A percentile compares a stretch with the other conserved stretches of the same genome.
Conservation (phyloP, 1,140 invertebrate species). For the Parapsyche elsis region DNA sequence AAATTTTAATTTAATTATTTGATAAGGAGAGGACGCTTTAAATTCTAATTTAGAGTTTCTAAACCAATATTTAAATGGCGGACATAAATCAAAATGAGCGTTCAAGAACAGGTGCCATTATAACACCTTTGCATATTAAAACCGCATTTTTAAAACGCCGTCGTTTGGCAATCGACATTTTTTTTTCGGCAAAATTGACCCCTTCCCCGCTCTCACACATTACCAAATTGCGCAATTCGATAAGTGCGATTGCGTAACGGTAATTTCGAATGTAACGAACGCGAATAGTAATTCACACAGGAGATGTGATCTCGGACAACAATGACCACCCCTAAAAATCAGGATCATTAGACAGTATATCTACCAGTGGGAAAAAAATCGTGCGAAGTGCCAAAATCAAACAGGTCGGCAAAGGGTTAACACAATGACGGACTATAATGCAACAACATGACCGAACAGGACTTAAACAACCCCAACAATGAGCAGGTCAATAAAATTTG, state of each 20-base stretch:
- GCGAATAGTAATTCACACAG: background rate
- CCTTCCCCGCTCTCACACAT: too few species aligned
- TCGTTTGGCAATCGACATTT: too few species aligned
- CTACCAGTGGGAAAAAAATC: constrained; percentile 35
- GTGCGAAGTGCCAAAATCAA: constrained; percentile 33
- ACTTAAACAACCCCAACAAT: constrained; percentile 40
- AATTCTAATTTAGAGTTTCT: background rate
- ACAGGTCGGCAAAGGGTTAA: constrained; percentile 40
- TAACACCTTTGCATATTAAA: constrained; percentile 19
- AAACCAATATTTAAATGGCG: background rate
- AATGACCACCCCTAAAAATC: background rate
- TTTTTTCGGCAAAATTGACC: too few species aligned
- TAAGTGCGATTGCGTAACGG: too few species aligned
- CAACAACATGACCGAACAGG: constrained; percentile 39
- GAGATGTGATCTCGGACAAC: background rate
- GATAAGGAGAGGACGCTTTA: background rate
- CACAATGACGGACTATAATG: constrained; percentile 33
- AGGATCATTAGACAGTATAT: background rate
- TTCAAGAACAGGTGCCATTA: constrained; percentile 12
- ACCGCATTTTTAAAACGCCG: background rate
- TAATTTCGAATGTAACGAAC: background rate
- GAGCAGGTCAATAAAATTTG: constrained; percentile 52
- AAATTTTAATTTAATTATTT: background rate
- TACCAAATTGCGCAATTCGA: too few species aligned
- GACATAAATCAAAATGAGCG: constrained; percentile 1